phyloP scores from a whole-genome alignment of 2,113 vertebrate species.

The Lophochroa leadbeateri region DNA sequence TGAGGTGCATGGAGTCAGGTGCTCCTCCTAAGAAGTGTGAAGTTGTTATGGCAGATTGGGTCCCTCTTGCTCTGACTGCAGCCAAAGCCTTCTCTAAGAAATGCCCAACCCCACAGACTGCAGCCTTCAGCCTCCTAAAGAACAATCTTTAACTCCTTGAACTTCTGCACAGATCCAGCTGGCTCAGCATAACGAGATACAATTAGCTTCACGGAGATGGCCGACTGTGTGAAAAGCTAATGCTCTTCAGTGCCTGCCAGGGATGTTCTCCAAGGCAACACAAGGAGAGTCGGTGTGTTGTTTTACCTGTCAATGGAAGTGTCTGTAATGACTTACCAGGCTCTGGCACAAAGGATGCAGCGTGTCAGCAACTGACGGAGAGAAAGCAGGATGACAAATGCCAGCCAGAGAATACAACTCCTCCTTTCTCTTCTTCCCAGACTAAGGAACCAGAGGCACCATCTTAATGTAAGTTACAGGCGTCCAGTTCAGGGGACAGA shows the following conservation, averaged over 20 bases:
- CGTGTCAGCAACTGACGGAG: neutral
- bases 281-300: neutral
- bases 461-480: neutral
- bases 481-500: neutral
- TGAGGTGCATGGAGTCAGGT: neutral
- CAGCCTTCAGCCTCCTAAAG: neutral
- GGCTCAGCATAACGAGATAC: neutral
- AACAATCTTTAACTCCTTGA: neutral
- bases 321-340: neutral
- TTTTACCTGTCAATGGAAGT: neutral
- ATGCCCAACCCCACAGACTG: neutral
- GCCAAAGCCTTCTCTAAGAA: neutral
- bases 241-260: neutral
- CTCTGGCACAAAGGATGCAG: neutral
- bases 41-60: accelerated
- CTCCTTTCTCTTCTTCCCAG: neutral
- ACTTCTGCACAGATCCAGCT: neutral
- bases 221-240: neutral
- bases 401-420: neutral
- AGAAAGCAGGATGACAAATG: neutral
- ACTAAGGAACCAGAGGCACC: neutral
- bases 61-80: neutral
- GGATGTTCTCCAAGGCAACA: neutral
- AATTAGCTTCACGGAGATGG: neutral
- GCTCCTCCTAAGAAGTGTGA: neutral